These are phyloP conservation scores for Oscheius myriophilus DNA, from an alignment of 2,888 invertebrate species.

Conservation along the genomic window DNA sequence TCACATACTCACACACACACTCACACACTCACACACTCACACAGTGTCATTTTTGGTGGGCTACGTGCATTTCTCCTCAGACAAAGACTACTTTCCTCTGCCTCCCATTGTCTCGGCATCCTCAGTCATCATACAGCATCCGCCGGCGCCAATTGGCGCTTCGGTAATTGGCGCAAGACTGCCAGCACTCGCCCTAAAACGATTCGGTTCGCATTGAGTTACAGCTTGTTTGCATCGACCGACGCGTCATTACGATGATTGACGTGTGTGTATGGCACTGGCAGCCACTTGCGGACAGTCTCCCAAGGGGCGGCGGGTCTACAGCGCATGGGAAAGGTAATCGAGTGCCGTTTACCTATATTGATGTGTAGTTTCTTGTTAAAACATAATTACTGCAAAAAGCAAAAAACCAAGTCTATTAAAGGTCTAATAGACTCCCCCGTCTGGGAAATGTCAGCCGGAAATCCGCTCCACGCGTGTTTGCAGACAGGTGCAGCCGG, in stretches of 20 bases:
- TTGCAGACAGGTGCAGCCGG: no score
- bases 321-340: no score
- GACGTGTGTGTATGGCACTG: constrained; percentile 7
- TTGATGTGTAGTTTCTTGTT: no score
- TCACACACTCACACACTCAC: no score
- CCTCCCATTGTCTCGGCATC: neutral
- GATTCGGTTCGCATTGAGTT: constrained; percentile 29
- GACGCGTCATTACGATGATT: constrained; percentile 29
- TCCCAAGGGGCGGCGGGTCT: neutral
- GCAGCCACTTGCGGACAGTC: constrained; percentile 24
- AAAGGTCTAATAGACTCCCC: no score
- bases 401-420: no score
- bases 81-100: neutral
- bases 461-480: no score
- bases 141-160: neutral
- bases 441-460: no score
- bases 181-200: constrained; percentile 13
- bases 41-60: no score
- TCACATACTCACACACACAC: no score
- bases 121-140: neutral
- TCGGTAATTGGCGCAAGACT: constrained; percentile 26
- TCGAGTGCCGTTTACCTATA: neutral
- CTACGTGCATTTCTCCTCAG: neutral
- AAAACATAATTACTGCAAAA: no score
- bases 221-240: constrained; percentile 32